These are phyloP conservation scores for Spheniscus mendiculus DNA, from an alignment of 2,113 vertebrate species.

Conservation along the genomic window DNA sequence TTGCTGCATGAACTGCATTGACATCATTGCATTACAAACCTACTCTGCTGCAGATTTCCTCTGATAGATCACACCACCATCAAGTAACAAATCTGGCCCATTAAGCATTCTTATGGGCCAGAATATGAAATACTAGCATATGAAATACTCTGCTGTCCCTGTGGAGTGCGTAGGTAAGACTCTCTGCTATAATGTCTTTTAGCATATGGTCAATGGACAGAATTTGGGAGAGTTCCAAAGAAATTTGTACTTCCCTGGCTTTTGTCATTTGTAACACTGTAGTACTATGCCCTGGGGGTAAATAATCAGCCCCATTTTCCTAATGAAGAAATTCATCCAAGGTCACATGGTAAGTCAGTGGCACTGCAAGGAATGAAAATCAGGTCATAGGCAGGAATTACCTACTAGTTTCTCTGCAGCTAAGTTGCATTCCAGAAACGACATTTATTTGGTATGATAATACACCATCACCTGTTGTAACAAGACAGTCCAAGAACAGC, in stretches of 20 bases:
- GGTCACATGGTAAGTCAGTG: conserved; percentile 10
- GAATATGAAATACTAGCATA: not conserved
- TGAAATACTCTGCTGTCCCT: not conserved
- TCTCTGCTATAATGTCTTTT: not conserved
- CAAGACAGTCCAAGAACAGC: not conserved
- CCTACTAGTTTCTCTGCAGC: not conserved
- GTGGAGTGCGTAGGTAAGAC: not conserved
- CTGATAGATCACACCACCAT: not conserved
- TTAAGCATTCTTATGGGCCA: not conserved
- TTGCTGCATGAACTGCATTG: not conserved
- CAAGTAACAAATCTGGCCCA: not conserved
- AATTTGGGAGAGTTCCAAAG: conserved; percentile 39
- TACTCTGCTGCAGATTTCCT: not conserved
- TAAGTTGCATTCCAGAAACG: not conserved
- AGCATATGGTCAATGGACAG: conserved; percentile 37
- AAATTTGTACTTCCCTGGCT: not conserved
- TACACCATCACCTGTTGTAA: not conserved
- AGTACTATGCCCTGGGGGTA: not conserved
- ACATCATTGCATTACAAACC: not conserved
- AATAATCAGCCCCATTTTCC: conserved; percentile 40
- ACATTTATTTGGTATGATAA: not conserved
- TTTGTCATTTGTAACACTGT: not conserved
- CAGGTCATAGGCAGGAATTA: conserved; percentile 9
- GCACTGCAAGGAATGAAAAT: conserved; percentile 2
- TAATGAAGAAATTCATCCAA: conserved; percentile 51